These are phyloP conservation scores for Manacus vitellinus DNA, from an alignment of 2,113 vertebrate genomes.

Conservation along the genomic window DNA sequence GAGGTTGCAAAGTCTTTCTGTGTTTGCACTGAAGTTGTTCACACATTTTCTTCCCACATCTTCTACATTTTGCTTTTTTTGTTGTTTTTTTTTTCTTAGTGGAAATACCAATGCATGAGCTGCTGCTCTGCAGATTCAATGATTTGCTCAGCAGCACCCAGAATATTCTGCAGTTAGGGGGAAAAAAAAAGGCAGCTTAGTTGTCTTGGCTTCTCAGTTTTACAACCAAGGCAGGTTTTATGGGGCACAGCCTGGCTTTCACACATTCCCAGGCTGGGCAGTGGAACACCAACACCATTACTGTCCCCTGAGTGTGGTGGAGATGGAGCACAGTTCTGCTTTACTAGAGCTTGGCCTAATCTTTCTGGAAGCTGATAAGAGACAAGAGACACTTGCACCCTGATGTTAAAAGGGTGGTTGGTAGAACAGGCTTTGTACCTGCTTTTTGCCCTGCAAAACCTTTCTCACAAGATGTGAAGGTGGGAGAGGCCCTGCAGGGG, in stretches of 20 bases:
- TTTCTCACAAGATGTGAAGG: not conserved
- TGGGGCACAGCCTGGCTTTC: not conserved
- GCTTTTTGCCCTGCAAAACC: not conserved
- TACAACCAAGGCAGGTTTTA: not conserved
- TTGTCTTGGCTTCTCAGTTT: not conserved
- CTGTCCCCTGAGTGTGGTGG: not conserved
- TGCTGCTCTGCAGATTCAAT: not conserved
- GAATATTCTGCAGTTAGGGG: not conserved
- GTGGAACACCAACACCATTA: not conserved
- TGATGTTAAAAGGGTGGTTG: not conserved
- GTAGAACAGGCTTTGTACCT: not conserved
- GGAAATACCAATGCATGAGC: not conserved
- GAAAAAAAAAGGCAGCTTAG: not conserved
- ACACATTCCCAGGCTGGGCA: not conserved
- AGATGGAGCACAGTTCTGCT: not conserved
- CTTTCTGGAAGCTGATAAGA: not conserved
- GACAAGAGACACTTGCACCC: not conserved
- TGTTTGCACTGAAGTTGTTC: not conserved
- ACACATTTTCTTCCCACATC: conserved; percentile 8
- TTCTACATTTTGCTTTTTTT: not conserved
- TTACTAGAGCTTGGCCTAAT: not conserved
- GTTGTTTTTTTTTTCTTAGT: not conserved
- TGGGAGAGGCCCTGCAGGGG: not conserved
- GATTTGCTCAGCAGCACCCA: not conserved
- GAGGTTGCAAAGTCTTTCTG: not conserved